Evolutionary conservation across 2,888 invertebrate genomes (phyloP).

Genomic region (Chalcis sispes): DNA sequence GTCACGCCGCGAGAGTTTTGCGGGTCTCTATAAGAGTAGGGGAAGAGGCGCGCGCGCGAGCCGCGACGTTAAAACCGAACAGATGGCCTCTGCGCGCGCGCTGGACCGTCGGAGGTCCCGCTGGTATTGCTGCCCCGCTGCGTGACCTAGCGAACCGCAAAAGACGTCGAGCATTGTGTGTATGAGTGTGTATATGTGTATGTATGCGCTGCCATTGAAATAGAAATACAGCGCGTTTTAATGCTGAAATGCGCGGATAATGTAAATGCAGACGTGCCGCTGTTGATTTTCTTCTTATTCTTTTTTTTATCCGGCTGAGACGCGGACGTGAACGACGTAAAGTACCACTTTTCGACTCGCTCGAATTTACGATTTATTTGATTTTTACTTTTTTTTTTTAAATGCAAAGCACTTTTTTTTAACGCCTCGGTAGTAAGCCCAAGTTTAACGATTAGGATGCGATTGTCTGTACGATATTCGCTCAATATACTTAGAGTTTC

Average conservation of each 20-base stretch:
- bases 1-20: constrained; percentile 56
- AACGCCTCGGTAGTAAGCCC: too few relatives aligned
- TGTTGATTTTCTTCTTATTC: constrained; percentile 5
- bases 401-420: too few relatives aligned
- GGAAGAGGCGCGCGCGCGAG: constrained; percentile 56
- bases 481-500: too few relatives aligned
- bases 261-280: constrained; percentile 30
- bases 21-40: too few relatives aligned
- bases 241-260: constrained; percentile 8
- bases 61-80: constrained; percentile 66
- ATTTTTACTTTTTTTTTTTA: constrained; percentile 31
- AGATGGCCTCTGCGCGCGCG: constrained; percentile 71
- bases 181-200: too few relatives aligned
- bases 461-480: too few relatives aligned
- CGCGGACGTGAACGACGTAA: constrained; percentile 3
- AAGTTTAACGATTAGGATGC: too few relatives aligned
- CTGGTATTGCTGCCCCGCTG: constrained; percentile 22
- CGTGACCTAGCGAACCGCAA: constrained; percentile 62
- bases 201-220: constrained; percentile 53
- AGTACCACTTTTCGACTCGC: constrained; percentile 40
- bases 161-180: constrained; percentile 56
- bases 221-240: constrained; percentile 9
- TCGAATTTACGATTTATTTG: constrained; percentile 35
- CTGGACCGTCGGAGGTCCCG: not conserved
- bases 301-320: constrained; percentile 24